Percentiles rank a stretch among this genome's conserved stretches.
Conservation (phyloP, 2,797 vertebrate species). For the Pseudochromis fuscus region DNA sequence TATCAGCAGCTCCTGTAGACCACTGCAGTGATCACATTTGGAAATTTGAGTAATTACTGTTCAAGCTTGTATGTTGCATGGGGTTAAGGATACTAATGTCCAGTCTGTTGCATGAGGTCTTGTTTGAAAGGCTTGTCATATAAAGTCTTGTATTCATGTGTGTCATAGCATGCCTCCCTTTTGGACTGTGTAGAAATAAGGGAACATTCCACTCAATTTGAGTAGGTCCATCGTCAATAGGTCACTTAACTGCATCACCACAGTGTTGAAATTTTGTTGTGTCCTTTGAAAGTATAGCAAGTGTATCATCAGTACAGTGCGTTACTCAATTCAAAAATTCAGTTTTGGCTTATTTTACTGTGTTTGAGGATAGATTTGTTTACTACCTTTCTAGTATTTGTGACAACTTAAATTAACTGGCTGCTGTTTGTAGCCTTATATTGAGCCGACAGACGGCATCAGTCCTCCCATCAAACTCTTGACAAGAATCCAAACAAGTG, state of each 20-base stretch:
- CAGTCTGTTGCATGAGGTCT: conserved; percentile 75
- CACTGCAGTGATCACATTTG: conserved; percentile 31
- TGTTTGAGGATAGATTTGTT: background rate
- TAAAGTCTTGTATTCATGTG: conserved; percentile 56
- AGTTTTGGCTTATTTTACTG: conserved; percentile 7
- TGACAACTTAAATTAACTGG: background rate
- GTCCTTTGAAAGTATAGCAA: no score
- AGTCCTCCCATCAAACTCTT: background rate
- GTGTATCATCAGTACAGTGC: no score
- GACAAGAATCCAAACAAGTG: background rate
- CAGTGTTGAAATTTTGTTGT: conserved; percentile 25
- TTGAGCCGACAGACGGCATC: background rate
- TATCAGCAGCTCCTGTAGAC: conserved; percentile 25
- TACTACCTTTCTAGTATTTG: background rate
- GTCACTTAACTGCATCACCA: conserved; percentile 33
- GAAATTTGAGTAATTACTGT: conserved; percentile 25
- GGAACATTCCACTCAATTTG: conserved; percentile 18
- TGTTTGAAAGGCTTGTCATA: conserved; percentile 56
- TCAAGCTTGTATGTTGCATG: conserved; percentile 75
- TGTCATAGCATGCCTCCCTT: conserved; percentile 73
- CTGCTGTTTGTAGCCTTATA: background rate
- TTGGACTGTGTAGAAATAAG: conserved; percentile 38
- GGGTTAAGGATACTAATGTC: conserved; percentile 50
- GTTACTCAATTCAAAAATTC: no score
- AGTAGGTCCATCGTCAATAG: conserved; percentile 27